Evolutionary conservation across 2,797 vertebrate genomes (phyloP).

Genomic region (Anisognathus igniventris): DNA sequence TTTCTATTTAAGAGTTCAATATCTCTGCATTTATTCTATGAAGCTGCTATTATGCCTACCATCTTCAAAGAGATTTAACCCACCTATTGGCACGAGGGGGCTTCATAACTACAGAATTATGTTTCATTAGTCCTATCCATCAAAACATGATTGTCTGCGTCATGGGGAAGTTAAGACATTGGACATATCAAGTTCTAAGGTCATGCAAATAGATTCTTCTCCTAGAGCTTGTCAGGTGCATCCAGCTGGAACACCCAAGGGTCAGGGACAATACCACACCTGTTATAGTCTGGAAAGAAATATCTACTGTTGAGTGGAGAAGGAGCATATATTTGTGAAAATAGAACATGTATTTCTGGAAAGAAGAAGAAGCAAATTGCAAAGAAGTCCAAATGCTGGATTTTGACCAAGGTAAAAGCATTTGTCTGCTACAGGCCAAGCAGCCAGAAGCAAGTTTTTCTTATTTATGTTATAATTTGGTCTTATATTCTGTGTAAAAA

Average conservation of each 20-base stretch:
- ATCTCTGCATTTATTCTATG: neutral
- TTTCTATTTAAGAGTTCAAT: neutral
- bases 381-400: rapidly evolving
- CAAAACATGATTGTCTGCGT: slow-evolving; percentile 9
- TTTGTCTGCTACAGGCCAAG: neutral
- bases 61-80: slow-evolving; percentile 36
- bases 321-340: neutral
- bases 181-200: slow-evolving; percentile 39
- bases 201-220: slow-evolving; percentile 23
- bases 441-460: neutral
- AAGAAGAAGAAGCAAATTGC: neutral
- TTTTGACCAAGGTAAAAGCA: neutral
- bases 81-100: neutral
- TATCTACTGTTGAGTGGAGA: neutral
- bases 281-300: neutral
- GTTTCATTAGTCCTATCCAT: slow-evolving; percentile 46
- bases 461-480: neutral
- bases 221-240: neutral
- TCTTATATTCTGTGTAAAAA: neutral
- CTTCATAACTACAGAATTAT: slow-evolving; percentile 30
- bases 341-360: neutral
- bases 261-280: neutral
- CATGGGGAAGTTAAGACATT: neutral
- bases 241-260: slow-evolving; percentile 14
- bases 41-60: neutral